Conservation (phyloP, 2,797 vertebrate genomes). For the Labroides dimidiatus region DNA sequence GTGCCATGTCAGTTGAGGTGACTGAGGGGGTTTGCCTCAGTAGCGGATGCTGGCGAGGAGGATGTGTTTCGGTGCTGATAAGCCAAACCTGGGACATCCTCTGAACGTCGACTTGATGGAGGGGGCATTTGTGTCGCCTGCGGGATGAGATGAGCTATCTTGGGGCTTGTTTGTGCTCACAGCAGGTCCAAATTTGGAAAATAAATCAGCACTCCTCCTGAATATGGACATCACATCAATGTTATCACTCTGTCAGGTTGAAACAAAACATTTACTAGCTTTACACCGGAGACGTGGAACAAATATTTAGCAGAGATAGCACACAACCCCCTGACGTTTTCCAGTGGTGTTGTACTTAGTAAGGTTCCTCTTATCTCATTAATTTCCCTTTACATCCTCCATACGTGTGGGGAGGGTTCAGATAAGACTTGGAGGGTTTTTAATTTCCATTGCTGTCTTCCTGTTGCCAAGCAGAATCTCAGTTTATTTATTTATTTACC, state of each 20-base stretch:
- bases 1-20: slow-evolving; percentile 38
- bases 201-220: slow-evolving; percentile 18
- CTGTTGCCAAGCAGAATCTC: slow-evolving; percentile 6
- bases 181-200: slow-evolving; percentile 30
- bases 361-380: slow-evolving; percentile 58
- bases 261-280: slow-evolving; percentile 38
- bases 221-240: slow-evolving; percentile 27
- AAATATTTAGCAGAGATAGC: slow-evolving; percentile 46
- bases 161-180: slow-evolving; percentile 17
- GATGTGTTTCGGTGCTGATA: slow-evolving; percentile 70
- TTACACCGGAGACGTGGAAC: slow-evolving; percentile 34
- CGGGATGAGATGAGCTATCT: slow-evolving; percentile 48
- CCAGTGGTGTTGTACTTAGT: slow-evolving; percentile 52
- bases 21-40: slow-evolving; percentile 46
- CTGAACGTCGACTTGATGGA: slow-evolving; percentile 52
- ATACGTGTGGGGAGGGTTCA: slow-evolving; percentile 15
- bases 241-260: slow-evolving; percentile 28
- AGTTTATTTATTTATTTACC: neutral
- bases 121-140: slow-evolving; percentile 42
- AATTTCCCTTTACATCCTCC: slow-evolving; percentile 46
- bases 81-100: slow-evolving; percentile 60
- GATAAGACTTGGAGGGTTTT: slow-evolving; percentile 32
- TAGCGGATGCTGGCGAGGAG: slow-evolving; percentile 41
- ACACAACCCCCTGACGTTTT: slow-evolving; percentile 34
- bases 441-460: slow-evolving; percentile 7